Evolutionary conservation across 2,888 invertebrate genomes (phyloP), one percentile per base, ranked within the genome.

Genomic region (Dorcus hopei): DNA sequence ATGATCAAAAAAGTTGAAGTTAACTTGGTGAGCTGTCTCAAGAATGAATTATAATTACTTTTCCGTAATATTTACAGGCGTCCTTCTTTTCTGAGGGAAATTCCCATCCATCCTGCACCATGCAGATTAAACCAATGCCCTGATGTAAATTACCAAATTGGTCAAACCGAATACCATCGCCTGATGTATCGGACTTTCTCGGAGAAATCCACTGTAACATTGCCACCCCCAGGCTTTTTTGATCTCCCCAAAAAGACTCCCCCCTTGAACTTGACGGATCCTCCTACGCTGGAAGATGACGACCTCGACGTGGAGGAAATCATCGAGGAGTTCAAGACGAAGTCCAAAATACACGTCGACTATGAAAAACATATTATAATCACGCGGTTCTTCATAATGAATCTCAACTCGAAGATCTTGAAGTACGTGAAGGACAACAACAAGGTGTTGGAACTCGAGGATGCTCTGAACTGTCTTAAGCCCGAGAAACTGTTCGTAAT

Each of bases 221-320:
- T 45, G 6, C 45, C 23, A 33, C 52, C 45, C 5, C 51, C 57
- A 9, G 50, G 51, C 2, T 51, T 50, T 49, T 6, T 3, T 49
- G n/a, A 38, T 9, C 9, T 8, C 3, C 8, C n/a, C n/a, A n/a
- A 39, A 14, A 11, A 38, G 47, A 23, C 41, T 19, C 6, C 45
- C 9, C 45, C 38, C 45, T 45, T 39, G 8, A 26, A 51, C 5
- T 19, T 52, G 14, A 39, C 39, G 7, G 42, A 57, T 11, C 16
- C 14, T 26, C 48, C n/a, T 41, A 47, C 8, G 11, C 45, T 43
- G 16, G 9, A 43, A 19, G 40, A 40, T 9, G 59, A 59, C 26
- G 59, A 55, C 45, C 48, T 59, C 19, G 59, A 59, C 41, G 52
- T 59, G 23, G 52, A 55, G 9, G 52, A 33, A 16, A 43, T 59